Conservation (phyloP, 2,797 vertebrate species). For the Pseudochirops cupreus region DNA sequence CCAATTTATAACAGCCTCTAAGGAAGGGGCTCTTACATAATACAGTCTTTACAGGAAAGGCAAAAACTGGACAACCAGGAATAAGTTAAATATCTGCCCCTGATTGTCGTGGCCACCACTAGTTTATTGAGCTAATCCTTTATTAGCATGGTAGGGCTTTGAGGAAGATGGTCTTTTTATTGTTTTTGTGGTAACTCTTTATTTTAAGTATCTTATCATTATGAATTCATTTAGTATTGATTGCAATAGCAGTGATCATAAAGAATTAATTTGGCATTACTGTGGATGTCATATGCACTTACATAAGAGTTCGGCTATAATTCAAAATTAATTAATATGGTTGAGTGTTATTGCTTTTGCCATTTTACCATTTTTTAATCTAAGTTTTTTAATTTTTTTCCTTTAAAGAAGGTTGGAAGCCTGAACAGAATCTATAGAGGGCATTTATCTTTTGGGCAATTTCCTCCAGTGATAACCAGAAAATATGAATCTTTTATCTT, state of each 20-base stretch:
- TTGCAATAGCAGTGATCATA: conserved; percentile 84
- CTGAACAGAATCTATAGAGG: conserved; percentile 43
- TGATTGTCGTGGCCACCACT: conserved; percentile 68
- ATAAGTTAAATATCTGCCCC: conserved; percentile 74
- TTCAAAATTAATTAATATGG: conserved; percentile 86
- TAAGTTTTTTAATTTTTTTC: conserved; percentile 57
- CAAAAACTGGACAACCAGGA: conserved; percentile 63
- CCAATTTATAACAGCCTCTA: conserved; percentile 60
- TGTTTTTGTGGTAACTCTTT: conserved; percentile 84
- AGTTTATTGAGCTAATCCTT: conserved; percentile 78
- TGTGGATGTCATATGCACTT: conserved; percentile 81
- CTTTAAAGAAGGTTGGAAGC: conserved; percentile 55
- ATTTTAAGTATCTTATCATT: conserved; percentile 88
- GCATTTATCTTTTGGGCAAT: conserved; percentile 50
- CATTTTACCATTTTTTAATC: conserved; percentile 75
- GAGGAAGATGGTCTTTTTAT: conserved; percentile 80
- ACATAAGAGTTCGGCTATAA: conserved; percentile 80
- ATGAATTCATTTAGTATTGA: conserved; percentile 88
- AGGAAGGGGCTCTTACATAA: conserved; percentile 57
- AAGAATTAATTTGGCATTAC: conserved; percentile 88
- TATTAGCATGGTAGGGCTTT: conserved; percentile 80
- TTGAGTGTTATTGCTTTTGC: conserved; percentile 78
- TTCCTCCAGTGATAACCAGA: conserved; percentile 61
- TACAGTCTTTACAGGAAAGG: conserved; percentile 76
- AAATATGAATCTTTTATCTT: conserved; percentile 7